Percentiles rank a stretch among this genome's conserved stretches.
These are phyloP conservation scores for Sphaerophoria taeniata DNA, from an alignment of 2,888 invertebrate genomes.

Conservation along the genomic window DNA sequence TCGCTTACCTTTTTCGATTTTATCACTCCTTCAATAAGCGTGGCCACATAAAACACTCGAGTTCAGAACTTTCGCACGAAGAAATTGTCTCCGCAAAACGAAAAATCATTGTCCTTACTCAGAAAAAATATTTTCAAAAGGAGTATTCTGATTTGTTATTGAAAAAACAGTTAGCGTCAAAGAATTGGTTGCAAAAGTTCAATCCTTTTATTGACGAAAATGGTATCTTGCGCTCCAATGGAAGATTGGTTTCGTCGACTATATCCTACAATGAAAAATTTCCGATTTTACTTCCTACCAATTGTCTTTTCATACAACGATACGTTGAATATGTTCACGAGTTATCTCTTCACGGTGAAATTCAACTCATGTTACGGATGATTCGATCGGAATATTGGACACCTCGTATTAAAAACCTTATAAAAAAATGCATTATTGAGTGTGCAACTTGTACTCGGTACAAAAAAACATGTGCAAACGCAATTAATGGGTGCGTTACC, in stretches of 20 bases:
- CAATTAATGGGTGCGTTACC: no score
- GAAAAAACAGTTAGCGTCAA: background rate
- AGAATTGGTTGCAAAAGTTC: background rate
- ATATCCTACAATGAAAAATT: slow-evolving; percentile 3
- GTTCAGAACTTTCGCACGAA: background rate
- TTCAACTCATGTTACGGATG: slow-evolving; percentile 19
- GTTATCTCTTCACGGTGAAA: slow-evolving; percentile 4
- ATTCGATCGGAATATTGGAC: slow-evolving; percentile 25
- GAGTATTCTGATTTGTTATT: background rate
- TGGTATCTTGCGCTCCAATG: background rate
- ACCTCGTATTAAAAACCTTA: background rate
- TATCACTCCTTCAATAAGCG: background rate
- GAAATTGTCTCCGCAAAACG: background rate
- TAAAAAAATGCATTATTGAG: background rate
- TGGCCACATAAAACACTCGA: background rate
- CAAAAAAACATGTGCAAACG: no score
- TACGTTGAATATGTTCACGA: slow-evolving; percentile 7
- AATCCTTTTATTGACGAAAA: background rate
- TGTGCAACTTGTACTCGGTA: background rate
- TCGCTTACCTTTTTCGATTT: background rate
- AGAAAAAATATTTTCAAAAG: background rate
- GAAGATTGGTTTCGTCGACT: background rate
- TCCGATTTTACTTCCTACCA: background rate
- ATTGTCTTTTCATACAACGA: background rate
- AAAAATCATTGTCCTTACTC: background rate